Base-by-base conservation (phyloP, 2,797 vertebrate species). In the Strix occidentalis region DNA sequence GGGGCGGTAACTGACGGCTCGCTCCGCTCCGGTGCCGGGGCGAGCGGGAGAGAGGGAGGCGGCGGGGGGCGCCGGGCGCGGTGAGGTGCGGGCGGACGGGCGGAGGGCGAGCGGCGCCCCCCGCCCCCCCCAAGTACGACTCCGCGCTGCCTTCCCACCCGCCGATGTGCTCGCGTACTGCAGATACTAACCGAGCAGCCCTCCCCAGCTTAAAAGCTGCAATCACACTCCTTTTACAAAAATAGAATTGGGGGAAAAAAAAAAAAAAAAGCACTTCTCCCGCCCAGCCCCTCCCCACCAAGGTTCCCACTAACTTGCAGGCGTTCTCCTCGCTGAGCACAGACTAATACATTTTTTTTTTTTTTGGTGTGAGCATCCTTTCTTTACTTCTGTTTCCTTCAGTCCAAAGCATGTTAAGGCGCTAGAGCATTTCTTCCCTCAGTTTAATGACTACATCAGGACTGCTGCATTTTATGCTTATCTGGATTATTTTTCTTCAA, bases 201-300 rank as follows among this genome's bases (percentile, higher is more conserved):
- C 72, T 57, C 79, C 76, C 68, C 80, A 25, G 95, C 91, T 91
- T 58, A 29, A 51, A 65, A 87, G 77, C 96, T 93, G 96, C 93
- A 90, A 4, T 76, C 79, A 14, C 75, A 26, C 70, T 84, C 68
- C 50, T 61, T 35, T 28, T 7, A 82, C 83, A 76, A 33, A 86
- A 89, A 89, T 70, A 83, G 89, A 46, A 79, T 51, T 54, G 48
- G 3, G 12, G 10, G 3, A 2, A 6, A 24, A 29, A 33, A 29
- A 60, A 81, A 12, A 35, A 54, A 33, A 31, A 11, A 15, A n/a
- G 29, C 60, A 0, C 13, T 15, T 69, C 29, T 82, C n/a, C 15
- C 43, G 33, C 9, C 45, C 46, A 2, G 13, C 13, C 21, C 17
- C 31, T 60, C 76, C 61, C 51, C 57, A 1, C 41, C 29, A 6